Base-by-base conservation (phyloP, 2,797 vertebrate species). In the Ataeniobius toweri region DNA sequence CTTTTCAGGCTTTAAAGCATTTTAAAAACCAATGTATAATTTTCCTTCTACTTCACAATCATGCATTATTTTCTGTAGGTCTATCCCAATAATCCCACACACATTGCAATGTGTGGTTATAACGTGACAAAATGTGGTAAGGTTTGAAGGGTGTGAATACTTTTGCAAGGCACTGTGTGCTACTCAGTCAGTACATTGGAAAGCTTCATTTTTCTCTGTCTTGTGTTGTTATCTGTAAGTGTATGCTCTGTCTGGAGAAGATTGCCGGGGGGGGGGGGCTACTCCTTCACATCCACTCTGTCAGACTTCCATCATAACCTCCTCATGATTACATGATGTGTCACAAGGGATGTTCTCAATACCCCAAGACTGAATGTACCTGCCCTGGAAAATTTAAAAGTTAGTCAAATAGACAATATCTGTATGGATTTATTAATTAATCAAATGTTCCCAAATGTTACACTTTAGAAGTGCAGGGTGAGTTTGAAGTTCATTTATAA, bases 201-300 rank as follows among this genome's bases (percentile, higher is more conserved):
- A 1, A 69, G 14, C 20, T 74, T 65, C 9, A 4, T 24, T 26
- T 16, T 72, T 44, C 28, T 41, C n/a, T 39, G 0, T n/a, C 22
- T 31, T 67, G 46, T 75, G 22, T 36, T 26, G 51, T 46, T 46
- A 46, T 39, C 24, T 67, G 20, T 53, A 14, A 13, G 39, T 12
- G 36, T 75, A 26, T 50, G 5, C 58, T 75, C 59, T 82, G 74
- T 79, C 76, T 82, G 78, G 83, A 78, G 39, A 63, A 76, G 71
- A 3, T 51, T 61, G 74, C 79, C 76, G 41, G 68, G 44, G 75
- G 58, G 16, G 0, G 28, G 0, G 31, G 84, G n/a, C 31, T 61
- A 63, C 72, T 73, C 67, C 76, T 84, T 91, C 74, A 83, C 36
- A 82, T 86, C 78, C 70, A 75, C 67, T 88, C 77, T 83, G 69